Evolutionary conservation across 2,888 invertebrate species (phyloP), one percentile per base, ranked within the genome.

Genomic region (Drosophila barbarae): DNA sequence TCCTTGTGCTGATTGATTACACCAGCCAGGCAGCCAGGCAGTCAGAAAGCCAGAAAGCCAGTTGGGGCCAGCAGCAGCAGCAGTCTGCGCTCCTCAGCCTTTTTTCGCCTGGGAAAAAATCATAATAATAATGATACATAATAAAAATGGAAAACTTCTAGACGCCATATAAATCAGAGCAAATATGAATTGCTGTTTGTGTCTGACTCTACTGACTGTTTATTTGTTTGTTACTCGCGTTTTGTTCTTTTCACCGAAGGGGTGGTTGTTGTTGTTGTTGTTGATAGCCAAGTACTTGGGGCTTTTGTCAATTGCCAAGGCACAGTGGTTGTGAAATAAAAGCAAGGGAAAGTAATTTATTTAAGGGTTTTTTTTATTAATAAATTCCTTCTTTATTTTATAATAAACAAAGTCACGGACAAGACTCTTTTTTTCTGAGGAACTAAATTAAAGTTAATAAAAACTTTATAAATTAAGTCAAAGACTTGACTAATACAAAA

Each of bases 81-180:
- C 38, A 35, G 47, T 26, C 58, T 51, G 58, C 28, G 51, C 44
- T 28, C 36, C 38, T 50, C 60, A 30, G 56, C 53, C 59, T 74
- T 70, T 74, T 70, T 74, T 77, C 75, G 79, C 84, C 69, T 80
- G 80, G 82, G 83, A 81, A 84, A 70, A 70, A 58, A 77, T 80
- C 81, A 75, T 75, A 80, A 84, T 80, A 78, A 81, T 76, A 81
- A 84, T 84, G 80, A 84, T 84, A 68, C 73, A 83, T 83, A 84
- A 82, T 82, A 82, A 82, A 81, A 81, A 81, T 81, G 84, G 81
- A 84, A 81, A 81, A 83, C 83, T 84, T 82, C 85, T 82, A 82
- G 81, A 82, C 81, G 81, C 81, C 81, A 82, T 82, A 82, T 82
- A 82, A 82, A 82, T 82, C 81, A 82, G 81, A 84, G 85, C 81